Evolutionary conservation across 2,797 vertebrate genomes (phyloP).

Genomic region (Accipiter badius): DNA sequence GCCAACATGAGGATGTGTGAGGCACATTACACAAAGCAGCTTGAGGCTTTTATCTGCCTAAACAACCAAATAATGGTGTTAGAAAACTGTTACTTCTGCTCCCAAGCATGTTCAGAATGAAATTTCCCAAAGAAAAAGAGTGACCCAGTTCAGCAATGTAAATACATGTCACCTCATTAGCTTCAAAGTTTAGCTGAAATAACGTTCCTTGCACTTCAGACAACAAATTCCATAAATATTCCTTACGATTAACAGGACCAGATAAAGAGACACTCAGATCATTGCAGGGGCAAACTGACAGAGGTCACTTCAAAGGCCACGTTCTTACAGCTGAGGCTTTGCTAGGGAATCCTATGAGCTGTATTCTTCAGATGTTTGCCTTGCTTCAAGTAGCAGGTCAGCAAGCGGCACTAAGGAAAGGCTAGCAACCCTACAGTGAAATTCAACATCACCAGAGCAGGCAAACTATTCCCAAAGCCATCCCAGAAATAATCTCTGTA

Average conservation of each 20-base stretch:
- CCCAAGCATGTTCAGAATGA: background rate
- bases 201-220: background rate
- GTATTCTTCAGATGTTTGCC: background rate
- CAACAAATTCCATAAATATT: background rate
- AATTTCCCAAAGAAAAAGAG: background rate
- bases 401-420: background rate
- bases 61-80: slow-evolving; percentile 9
- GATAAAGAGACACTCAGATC: background rate
- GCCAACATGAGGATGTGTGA: background rate
- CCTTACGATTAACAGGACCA: background rate
- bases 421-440: background rate
- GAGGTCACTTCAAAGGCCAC: background rate
- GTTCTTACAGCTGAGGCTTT: background rate
- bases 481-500: background rate
- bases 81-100: background rate
- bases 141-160: background rate
- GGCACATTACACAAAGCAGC: background rate
- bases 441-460: background rate
- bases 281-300: background rate
- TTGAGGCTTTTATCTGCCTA: slow-evolving; percentile 35
- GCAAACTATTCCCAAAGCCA: background rate
- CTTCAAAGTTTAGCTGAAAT: background rate
- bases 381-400: background rate
- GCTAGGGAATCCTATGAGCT: background rate
- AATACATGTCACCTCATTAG: background rate